Evolutionary conservation across 2,888 invertebrate genomes (phyloP), one percentile per base, ranked within the genome.

Genomic region (Macrosoma leucophasiata): DNA sequence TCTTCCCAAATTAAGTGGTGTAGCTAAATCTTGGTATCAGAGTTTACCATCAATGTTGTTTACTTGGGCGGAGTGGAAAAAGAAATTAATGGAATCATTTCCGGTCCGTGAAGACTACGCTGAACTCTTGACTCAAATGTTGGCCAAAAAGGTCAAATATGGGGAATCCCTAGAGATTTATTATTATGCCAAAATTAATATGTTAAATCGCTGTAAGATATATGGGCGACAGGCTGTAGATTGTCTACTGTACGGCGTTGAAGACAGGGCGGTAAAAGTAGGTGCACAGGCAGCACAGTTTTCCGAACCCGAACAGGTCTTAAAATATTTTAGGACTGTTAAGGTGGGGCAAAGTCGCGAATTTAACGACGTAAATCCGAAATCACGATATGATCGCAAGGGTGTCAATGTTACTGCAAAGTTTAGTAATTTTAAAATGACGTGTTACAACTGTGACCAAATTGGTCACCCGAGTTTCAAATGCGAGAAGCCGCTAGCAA

Each of bases 21-120:
- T 41, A 4, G 48, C 50, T 3, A 43, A 42, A 20, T 6, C 29
- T 1, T 51, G 46, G 48, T 50, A 48, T 24, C 43, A 50, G 9
- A 40, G 39, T 1, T 23, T 50, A 4, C 40, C 48, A 3, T 29
- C 36, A 2, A 3, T 49, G 5, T 6, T 36, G 5, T 26, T 26
- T 29, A 36, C 33, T 21, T 47, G 45, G 43, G 1, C 15, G 0
- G 45, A 50, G 17, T 47, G 46, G 46, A 43, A 48, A 23, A 32
- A 11, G 2, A 45, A 43, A 26, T 18, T 49, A 4, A 7, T 35
- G 3, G 38, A 42, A 19, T 37, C 45, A 2, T 49, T 49, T 24
- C 46, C 48, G 1, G 20, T 17, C 24, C 15, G 25, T 1, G 34
- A 49, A 8, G 32, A 50, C 21, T 48, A 29, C 10, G 48, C 45